phyloP scores from a whole-genome alignment of 2,113 vertebrate species.

The Crotalus viridis region DNA sequence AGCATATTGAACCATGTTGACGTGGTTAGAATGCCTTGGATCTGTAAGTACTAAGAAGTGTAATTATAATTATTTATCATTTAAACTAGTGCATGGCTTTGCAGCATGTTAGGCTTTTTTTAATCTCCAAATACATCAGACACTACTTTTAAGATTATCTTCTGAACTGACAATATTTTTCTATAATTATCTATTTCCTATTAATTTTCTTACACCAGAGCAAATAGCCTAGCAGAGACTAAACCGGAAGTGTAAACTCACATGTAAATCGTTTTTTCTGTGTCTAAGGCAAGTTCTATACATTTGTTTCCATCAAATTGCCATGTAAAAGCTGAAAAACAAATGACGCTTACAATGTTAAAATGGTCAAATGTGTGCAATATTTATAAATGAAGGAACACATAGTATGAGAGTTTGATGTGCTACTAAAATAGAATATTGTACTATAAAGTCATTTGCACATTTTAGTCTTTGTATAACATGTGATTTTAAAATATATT shows the following conservation, averaged over 20 bases:
- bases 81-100: background rate
- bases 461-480: background rate
- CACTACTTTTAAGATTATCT: background rate
- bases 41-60: background rate
- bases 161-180: background rate
- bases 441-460: background rate
- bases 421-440: background rate
- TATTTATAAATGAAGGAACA: background rate
- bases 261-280: background rate
- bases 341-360: background rate
- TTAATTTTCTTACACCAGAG: background rate
- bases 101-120: background rate
- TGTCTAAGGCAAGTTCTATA: background rate
- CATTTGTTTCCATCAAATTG: background rate
- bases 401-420: background rate
- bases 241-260: background rate
- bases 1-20: background rate
- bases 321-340: background rate
- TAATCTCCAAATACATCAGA: background rate
- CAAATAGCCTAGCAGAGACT: background rate
- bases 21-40: background rate
- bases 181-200: background rate
- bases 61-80: background rate
- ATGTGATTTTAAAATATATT: background rate
- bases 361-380: background rate